Evolutionary conservation across 2,888 invertebrate genomes (phyloP), one percentile per base, ranked within the genome.

Genomic region (Lycia hirtaria): DNA sequence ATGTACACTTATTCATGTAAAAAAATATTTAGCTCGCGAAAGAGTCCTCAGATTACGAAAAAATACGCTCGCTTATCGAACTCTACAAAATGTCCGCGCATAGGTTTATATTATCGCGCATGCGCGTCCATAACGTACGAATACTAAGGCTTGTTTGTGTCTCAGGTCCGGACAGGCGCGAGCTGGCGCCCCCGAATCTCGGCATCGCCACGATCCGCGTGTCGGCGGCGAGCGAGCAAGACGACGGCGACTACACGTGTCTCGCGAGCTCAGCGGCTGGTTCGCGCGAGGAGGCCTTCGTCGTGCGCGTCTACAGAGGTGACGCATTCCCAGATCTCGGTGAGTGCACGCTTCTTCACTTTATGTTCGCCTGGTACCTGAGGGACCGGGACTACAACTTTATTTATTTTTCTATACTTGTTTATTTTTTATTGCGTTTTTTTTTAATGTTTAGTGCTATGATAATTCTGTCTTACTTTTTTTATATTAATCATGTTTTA

Each of bases 231-330:
- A 74, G 62, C 4, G 73, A 84, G 4, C 85, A 90, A 0, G 95
- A 97, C 75, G 94, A 94, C 58, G 96, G 96, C 7, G 93, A 93
- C 10, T 97, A 97, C 81, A 92, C 93, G 1, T 97, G 97, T 73
- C 87, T 90, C 1, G 97, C 96, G 0, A 85, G 85, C 0, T 96
- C 95, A 56, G 82, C 92, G 0, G 95, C 95, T 4, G 96, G 96
- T 48, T 88, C 92, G 33, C 85, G 87, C 1, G 94, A 95, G 71
- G 95, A 95, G 56, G 87, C 94, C 45, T 91, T 97, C 56, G 93
- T 93, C 56, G 77, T 96, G 7, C 81, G 92, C 7, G 93, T 96
- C 2, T 89, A 92, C 4, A 71, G 85, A 53, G 86, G 86, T 30
- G 87, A 78, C 19, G 76, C 75, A 4, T 76, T 76, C 77, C 86